Conservation (phyloP, 2,113 vertebrate species). For the Dascyllus trimaculatus region DNA sequence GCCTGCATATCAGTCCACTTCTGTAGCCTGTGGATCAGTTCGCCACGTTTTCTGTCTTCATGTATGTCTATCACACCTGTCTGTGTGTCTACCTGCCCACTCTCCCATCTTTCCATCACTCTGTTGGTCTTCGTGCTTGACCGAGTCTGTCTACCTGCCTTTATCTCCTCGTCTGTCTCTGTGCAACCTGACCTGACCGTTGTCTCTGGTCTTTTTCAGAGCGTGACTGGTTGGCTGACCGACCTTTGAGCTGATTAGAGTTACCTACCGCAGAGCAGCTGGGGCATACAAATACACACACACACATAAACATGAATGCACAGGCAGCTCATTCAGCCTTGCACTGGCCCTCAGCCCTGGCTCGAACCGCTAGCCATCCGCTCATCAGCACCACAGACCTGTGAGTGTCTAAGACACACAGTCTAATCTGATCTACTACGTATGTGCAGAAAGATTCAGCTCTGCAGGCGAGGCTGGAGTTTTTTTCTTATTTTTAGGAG, state of each 20-base stretch:
- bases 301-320: conserved; percentile 46
- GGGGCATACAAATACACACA: conserved; percentile 31
- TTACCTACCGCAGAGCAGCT: conserved; percentile 78
- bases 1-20: conserved; percentile 2
- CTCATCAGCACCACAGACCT: conserved; percentile 58
- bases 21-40: conserved; percentile 19
- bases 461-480: conserved; percentile 14
- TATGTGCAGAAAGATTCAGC: conserved; percentile 35
- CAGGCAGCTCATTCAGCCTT: conserved; percentile 57
- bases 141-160: conserved; percentile 58
- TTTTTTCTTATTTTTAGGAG: conserved; percentile 67
- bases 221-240: conserved; percentile 62
- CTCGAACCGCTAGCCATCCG: conserved; percentile 34
- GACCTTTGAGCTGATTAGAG: conserved; percentile 72
- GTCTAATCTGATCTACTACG: conserved; percentile 50
- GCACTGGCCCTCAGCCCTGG: conserved; percentile 30
- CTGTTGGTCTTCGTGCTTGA: conserved; percentile 48
- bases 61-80: conserved; percentile 47
- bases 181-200: conserved; percentile 71
- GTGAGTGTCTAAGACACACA: conserved; percentile 48
- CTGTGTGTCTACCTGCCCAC: conserved; percentile 27
- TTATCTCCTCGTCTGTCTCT: conserved; percentile 54
- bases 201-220: conserved; percentile 70
- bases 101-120: conserved; percentile 31
- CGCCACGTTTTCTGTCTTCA: conserved; percentile 49